A percentile compares a stretch with the other conserved stretches of the same genome.
Conservation (phyloP, 2,113 vertebrate genomes). For the Hyla sarda region DNA sequence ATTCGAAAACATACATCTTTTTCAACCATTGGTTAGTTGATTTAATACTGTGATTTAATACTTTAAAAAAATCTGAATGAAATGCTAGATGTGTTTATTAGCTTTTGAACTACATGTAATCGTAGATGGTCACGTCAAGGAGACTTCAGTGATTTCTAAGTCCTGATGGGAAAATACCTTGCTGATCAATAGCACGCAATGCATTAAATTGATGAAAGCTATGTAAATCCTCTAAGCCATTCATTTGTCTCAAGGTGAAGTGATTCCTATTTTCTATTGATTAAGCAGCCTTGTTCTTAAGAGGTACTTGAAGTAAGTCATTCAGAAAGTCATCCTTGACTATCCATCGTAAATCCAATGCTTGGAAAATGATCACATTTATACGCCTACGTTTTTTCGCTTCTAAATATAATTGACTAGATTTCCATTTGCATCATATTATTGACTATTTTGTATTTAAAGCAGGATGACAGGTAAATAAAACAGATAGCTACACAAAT, state of each 20-base stretch:
- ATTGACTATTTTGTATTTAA: not conserved
- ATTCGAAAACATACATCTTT: no score
- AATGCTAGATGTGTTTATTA: no score
- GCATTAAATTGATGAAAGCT: conserved; percentile 50
- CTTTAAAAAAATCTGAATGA: no score
- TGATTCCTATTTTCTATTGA: conserved; percentile 54
- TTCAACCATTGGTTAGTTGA: no score
- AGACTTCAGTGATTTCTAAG: not conserved
- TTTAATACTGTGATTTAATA: no score
- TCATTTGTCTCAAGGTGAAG: conserved; percentile 44
- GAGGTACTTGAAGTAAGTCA: conserved; percentile 42
- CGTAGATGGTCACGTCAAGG: not conserved
- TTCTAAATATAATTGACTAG: not conserved
- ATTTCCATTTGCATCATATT: not conserved
- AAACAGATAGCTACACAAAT: not conserved
- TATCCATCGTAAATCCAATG: not conserved
- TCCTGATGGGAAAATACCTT: conserved; percentile 26
- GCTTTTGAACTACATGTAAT: not conserved
- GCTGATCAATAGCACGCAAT: conserved; percentile 41
- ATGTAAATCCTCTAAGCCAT: conserved; percentile 31
- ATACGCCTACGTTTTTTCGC: not conserved
- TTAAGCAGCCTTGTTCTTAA: conserved; percentile 31
- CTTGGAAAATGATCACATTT: conserved; percentile 13
- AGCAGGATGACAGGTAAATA: not conserved
- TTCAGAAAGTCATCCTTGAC: not conserved